phyloP scores from a whole-genome alignment of 1,140 invertebrate genomes.

The Drosophila cardini region DNA sequence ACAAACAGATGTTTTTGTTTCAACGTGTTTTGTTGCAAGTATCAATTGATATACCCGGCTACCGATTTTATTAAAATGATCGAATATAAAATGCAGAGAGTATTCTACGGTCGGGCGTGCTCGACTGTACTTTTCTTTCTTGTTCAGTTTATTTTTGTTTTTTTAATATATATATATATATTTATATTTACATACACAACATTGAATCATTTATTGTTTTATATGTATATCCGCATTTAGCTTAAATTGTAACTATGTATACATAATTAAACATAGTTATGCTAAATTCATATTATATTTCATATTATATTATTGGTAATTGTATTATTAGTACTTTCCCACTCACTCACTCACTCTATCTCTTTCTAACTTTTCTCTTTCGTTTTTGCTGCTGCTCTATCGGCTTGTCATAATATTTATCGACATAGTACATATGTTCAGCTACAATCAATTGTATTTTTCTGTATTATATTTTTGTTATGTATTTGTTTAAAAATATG shows the following conservation, averaged over 20 bases:
- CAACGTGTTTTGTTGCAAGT: too few relatives aligned
- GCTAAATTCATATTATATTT: conserved; percentile 62
- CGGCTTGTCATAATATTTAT: conserved; percentile 52
- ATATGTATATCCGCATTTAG: conserved; percentile 69
- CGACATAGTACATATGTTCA: conserved; percentile 59
- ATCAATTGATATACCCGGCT: too few relatives aligned
- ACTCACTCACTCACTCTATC: conserved; percentile 5
- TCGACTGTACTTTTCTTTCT: too few relatives aligned
- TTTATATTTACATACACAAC: conserved; percentile 82
- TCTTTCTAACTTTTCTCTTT: conserved; percentile 11
- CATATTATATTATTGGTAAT: conserved; percentile 43
- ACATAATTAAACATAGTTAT: conserved; percentile 80
- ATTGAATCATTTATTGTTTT: conserved; percentile 77
- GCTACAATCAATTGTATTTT: conserved; percentile 61
- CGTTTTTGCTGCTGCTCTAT: conserved; percentile 31
- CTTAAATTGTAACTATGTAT: conserved; percentile 75
- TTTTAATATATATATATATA: conserved; percentile 61
- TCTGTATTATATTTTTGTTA: conserved; percentile 47
- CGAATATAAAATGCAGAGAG: too few relatives aligned
- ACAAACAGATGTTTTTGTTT: too few relatives aligned
- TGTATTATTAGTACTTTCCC: conserved; percentile 46
- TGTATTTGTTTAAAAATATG: conserved; percentile 67
- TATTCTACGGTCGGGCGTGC: too few relatives aligned
- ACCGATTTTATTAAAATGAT: too few relatives aligned
- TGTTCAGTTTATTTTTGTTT: conserved; percentile 32